These are phyloP conservation scores for Girardia tigrina DNA, from an alignment of 2,888 invertebrate genomes.

Conservation along the genomic window DNA sequence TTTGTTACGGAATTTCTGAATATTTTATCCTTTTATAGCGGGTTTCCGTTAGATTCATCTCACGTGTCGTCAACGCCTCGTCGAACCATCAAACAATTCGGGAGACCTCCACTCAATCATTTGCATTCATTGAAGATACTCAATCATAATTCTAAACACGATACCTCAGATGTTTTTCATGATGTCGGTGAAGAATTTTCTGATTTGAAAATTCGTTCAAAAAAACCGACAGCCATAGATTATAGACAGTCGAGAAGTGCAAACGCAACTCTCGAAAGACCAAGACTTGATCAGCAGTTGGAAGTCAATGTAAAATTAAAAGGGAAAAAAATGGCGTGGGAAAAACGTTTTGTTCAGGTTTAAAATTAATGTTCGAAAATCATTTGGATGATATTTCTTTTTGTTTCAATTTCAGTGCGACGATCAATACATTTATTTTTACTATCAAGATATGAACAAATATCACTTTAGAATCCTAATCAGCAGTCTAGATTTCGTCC, in stretches of 20 bases:
- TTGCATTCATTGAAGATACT: too few species aligned
- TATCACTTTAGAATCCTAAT: background rate
- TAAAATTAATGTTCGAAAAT: background rate
- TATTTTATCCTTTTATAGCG: too few species aligned
- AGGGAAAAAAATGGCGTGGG: conserved; percentile 11
- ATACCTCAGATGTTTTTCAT: background rate
- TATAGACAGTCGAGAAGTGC: background rate
- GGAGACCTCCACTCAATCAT: background rate
- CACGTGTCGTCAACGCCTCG: background rate
- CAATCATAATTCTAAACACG: background rate
- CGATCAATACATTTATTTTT: background rate
- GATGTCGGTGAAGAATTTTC: background rate
- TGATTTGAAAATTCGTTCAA: background rate
- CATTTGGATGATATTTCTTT: too few species aligned
- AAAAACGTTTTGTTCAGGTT: background rate
- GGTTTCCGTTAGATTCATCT: background rate
- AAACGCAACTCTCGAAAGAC: background rate
- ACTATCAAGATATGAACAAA: background rate
- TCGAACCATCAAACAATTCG: background rate
- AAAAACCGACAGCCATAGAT: background rate
- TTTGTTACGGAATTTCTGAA: too few species aligned
- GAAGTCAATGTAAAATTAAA: background rate
- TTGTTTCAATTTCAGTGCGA: too few species aligned
- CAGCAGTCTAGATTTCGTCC: background rate
- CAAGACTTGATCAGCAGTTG: background rate